phyloP scores from a whole-genome alignment of 2,888 invertebrate genomes.

The Drosophila kuntzei region DNA sequence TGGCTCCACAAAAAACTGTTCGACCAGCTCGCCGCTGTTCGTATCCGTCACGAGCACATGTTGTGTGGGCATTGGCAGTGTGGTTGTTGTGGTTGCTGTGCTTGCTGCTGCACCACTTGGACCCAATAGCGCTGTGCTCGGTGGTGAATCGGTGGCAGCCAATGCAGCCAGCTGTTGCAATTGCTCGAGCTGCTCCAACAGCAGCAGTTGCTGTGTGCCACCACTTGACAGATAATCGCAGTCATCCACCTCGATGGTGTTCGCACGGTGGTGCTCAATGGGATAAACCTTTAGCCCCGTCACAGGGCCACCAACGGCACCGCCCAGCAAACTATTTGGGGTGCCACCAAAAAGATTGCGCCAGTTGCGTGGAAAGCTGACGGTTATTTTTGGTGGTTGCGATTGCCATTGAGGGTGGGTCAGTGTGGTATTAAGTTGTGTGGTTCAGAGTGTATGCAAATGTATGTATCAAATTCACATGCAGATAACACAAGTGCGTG shows the following conservation, averaged over 20 bases:
- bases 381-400: constrained; percentile 55
- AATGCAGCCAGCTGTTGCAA: constrained; percentile 81
- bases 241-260: constrained; percentile 85
- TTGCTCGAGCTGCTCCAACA: constrained; percentile 83
- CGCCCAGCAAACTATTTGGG: constrained; percentile 57
- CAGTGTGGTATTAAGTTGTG: constrained; percentile 11
- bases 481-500: constrained; percentile 26
- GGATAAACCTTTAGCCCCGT: constrained; percentile 61
- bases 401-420: constrained; percentile 7
- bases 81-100: constrained; percentile 52
- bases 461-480: constrained; percentile 19
- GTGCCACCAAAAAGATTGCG: constrained; percentile 81
- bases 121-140: constrained; percentile 62
- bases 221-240: constrained; percentile 79
- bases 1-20: constrained; percentile 80
- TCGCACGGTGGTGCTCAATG: constrained; percentile 83
- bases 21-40: constrained; percentile 78
- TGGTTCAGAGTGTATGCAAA: constrained; percentile 10
- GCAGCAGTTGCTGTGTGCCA: constrained; percentile 76
- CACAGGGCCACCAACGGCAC: constrained; percentile 58
- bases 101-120: constrained; percentile 23
- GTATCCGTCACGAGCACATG: constrained; percentile 81
- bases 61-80: constrained; percentile 72
- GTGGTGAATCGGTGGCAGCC: constrained; percentile 83
- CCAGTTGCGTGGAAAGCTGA: constrained; percentile 85